A percentile compares a stretch with the other conserved stretches of the same genome.
Conservation (phyloP, 2,797 vertebrate species). For the Hirundo rustica region DNA sequence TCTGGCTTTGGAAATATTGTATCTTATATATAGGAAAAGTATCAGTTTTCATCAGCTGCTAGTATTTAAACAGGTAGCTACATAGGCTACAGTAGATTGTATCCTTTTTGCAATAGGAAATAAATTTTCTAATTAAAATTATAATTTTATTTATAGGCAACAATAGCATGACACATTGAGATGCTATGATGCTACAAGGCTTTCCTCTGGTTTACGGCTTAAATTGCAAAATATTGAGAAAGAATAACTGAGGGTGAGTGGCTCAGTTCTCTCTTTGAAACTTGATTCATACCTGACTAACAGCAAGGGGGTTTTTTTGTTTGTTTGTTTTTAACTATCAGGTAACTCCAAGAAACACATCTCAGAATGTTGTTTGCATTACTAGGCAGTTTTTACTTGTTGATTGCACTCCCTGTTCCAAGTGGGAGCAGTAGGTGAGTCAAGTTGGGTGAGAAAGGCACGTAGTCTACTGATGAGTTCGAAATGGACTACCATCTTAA, state of each 20-base stretch:
- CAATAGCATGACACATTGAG: neutral
- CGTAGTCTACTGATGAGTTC: accelerated
- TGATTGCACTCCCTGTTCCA: neutral
- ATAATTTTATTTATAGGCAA: neutral
- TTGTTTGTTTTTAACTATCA: neutral
- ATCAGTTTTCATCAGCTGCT: neutral
- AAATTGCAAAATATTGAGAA: neutral
- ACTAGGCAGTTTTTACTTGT: neutral
- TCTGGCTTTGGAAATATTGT: neutral
- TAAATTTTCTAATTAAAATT: neutral
- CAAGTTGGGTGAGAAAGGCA: neutral
- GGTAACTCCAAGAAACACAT: neutral
- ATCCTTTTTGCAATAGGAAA: neutral
- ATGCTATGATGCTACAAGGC: neutral
- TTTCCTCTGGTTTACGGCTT: neutral
- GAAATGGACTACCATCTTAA: neutral
- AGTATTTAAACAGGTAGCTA: neutral
- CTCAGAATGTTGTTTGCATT: neutral
- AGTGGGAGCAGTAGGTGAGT: neutral
- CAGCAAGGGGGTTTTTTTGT: neutral
- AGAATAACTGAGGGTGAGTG: neutral
- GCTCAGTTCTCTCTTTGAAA: neutral
- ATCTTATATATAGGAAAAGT: neutral
- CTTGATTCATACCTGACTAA: neutral
- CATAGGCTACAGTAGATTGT: neutral